These are phyloP conservation scores for Dolichoris vasculosae DNA, from an alignment of 1,140 invertebrate genomes.

Conservation along the genomic window DNA sequence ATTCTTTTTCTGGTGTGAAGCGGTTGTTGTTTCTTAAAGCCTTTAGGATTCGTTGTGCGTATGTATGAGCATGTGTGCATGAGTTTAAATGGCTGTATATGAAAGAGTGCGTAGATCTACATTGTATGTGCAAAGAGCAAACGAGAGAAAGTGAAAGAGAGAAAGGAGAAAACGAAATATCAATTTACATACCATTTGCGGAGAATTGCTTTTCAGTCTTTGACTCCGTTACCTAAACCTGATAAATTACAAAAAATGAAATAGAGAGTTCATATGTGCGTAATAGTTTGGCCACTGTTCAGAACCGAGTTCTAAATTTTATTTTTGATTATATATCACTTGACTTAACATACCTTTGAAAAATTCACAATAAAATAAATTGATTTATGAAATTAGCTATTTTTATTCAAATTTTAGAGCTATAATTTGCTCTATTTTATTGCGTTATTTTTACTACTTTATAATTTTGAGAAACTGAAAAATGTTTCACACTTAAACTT, in stretches of 20 bases:
- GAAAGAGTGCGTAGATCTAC: too few species aligned
- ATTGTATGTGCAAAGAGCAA: not conserved
- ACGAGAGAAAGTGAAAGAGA: conserved; percentile 19
- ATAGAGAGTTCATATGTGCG: not conserved
- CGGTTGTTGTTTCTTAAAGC: conserved; percentile 27
- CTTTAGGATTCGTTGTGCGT: conserved; percentile 23
- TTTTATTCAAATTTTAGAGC: too few species aligned
- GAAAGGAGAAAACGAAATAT: conserved; percentile 27
- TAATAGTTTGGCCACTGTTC: not conserved
- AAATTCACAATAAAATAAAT: too few species aligned
- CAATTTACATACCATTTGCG: conserved; percentile 13
- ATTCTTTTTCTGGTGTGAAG: not conserved
- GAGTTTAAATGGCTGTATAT: too few species aligned
- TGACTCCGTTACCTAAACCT: conserved; percentile 35
- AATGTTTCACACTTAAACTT: too few species aligned
- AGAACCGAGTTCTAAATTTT: not conserved
- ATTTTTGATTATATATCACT: too few species aligned
- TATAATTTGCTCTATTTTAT: too few species aligned
- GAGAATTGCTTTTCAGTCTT: conserved; percentile 36
- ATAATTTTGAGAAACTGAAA: too few species aligned
- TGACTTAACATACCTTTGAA: too few species aligned
- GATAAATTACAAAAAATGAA: not conserved
- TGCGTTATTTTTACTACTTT: too few species aligned
- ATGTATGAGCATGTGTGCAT: not conserved
- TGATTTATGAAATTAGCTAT: too few species aligned